A percentile compares a stretch with the other conserved stretches of the same genome.
These are phyloP conservation scores for Apogon hyalosoma DNA, from an alignment of 2,797 vertebrate genomes.

Conservation along the genomic window DNA sequence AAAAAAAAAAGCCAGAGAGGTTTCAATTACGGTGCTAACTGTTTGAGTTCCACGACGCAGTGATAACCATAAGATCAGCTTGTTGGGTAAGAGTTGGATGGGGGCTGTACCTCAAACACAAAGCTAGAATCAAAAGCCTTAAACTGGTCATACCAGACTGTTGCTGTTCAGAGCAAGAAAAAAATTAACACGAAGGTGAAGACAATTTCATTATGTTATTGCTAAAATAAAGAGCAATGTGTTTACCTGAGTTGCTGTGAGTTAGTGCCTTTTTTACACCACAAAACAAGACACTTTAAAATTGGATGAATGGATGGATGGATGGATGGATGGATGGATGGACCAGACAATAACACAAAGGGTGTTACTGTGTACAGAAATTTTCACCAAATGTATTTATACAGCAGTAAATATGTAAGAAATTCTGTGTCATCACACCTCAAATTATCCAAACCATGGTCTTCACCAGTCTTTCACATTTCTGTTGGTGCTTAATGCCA, in stretches of 20 bases:
- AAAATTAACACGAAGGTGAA: conserved; percentile 58
- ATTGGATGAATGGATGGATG: not conserved
- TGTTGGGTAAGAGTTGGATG: conserved; percentile 61
- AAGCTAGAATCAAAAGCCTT: conserved; percentile 84
- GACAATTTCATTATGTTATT: conserved; percentile 77
- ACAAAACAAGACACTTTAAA: not conserved
- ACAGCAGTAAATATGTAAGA: no score
- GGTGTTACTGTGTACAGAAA: no score
- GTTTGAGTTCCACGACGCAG: conserved; percentile 48
- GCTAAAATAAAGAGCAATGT: conserved; percentile 82
- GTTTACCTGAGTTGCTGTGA: conserved; percentile 75
- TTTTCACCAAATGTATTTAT: no score
- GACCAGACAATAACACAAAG: no score
- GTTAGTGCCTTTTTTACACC: conserved; percentile 17
- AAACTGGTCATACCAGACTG: conserved; percentile 82
- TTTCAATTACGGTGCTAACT: conserved; percentile 80
- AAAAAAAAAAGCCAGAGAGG: conserved; percentile 37
- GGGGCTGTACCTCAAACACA: conserved; percentile 78
- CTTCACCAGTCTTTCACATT: no score
- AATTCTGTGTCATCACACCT: no score
- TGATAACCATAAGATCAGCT: conserved; percentile 60
- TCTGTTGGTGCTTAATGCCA: no score
- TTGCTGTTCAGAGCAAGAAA: conserved; percentile 78
- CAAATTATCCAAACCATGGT: no score
- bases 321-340: no score